Evolutionary conservation across 2,797 vertebrate genomes (phyloP), one percentile per base, ranked within the genome.

Genomic region (Chelon auratus): DNA sequence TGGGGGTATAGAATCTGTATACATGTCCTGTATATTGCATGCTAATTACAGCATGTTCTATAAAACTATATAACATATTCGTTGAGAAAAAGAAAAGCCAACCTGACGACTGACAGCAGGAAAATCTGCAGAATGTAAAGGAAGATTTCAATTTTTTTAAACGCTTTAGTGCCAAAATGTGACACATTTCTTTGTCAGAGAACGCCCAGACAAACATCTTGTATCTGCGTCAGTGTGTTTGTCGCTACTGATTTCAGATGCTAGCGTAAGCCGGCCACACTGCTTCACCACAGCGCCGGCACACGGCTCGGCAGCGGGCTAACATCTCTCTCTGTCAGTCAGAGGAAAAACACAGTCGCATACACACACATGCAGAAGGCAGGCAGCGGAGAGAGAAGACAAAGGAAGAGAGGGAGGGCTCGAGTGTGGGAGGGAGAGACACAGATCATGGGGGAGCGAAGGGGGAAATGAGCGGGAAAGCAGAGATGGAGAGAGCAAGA

Each of bases 391-490:
- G 78, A 89, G 82, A 82, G 80, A 69, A 91, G 91, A 93, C 89
- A 93, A 89, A 93, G 91, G 81, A 90, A 86, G 87, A 85, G 86
- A 91, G 86, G 76, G 85, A 89, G 87, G 72, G 80, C 68, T 50
- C n/a, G 51, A 77, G 84, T 79, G 84, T 61, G 77, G 36, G 79
- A 69, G 78, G 85, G 68, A 65, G 83, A 84, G 81, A 87, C 62
- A 69, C 71, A 66, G 79, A 91, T 87, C 62, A 36, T 53, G 75
- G 77, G 83, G 72, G 79, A 72, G 58, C 1, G 22, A 36, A 60
- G 68, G 82, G 81, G 78, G 72, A 89, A 90, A 88, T 90, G 90
- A 91, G 91, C 87, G 84, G 84, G 90, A 92, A 90, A 89, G 69
- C 76, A 73, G 81, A 85, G 87, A 86, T 79, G 57, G 78, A 70